Conservation (phyloP, 1,140 invertebrate genomes). For the Tetramorium alpestre region DNA sequence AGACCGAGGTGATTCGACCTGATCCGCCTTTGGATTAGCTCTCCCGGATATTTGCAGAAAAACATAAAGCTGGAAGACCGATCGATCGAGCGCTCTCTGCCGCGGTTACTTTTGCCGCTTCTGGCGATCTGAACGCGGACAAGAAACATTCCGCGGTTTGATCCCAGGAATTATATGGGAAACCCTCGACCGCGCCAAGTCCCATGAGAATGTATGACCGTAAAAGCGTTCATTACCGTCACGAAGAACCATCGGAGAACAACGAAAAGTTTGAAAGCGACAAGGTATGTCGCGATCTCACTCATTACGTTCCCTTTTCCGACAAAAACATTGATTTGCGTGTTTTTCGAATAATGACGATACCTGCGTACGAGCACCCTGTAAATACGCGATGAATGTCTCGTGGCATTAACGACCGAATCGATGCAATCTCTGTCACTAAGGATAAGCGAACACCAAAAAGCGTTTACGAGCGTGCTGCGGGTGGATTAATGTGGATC, state of each 20-base stretch:
- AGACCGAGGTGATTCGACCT: constrained; percentile 21
- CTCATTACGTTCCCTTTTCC: background rate
- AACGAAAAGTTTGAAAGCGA: background rate
- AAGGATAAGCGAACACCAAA: constrained; percentile 26
- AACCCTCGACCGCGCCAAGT: constrained; percentile 21
- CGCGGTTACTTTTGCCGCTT: constrained; percentile 27
- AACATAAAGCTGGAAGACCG: background rate
- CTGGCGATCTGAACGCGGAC: constrained; percentile 28
- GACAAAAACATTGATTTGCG: background rate
- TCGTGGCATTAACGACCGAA: background rate
- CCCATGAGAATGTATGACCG: constrained; percentile 35
- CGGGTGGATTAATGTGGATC: constrained; percentile 28
- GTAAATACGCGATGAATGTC: background rate
- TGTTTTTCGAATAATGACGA: background rate
- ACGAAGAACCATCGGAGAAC: constrained; percentile 20
- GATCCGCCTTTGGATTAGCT: constrained; percentile 33
- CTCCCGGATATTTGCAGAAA: background rate
- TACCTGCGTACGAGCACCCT: no score
- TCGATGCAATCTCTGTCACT: background rate
- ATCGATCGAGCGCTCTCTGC: constrained; percentile 6
- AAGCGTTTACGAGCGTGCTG: constrained; percentile 12
- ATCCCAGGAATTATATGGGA: constrained; percentile 42
- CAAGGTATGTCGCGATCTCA: background rate
- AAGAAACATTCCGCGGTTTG: constrained; percentile 53
- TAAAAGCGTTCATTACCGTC: constrained; percentile 38